A percentile compares a stretch with the other conserved stretches of the same genome.
These are phyloP conservation scores for Gymnocypris eckloni DNA, from an alignment of 2,797 vertebrate species.

Conservation along the genomic window DNA sequence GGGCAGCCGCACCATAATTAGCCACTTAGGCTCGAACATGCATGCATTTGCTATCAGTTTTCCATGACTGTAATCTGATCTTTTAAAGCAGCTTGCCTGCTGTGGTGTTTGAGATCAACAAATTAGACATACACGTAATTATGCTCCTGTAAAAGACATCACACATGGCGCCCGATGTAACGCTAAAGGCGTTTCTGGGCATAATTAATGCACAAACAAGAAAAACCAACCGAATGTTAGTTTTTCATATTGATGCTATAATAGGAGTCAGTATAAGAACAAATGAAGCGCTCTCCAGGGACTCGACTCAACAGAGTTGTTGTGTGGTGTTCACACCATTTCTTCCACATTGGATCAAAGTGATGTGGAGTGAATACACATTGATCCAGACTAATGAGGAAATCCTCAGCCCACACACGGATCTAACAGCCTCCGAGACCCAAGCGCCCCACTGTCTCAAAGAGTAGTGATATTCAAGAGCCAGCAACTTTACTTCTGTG, in stretches of 20 bases:
- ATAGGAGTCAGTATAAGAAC: slow-evolving; percentile 36
- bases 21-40: slow-evolving; percentile 67
- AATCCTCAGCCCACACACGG: slow-evolving; percentile 61
- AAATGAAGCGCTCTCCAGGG: slow-evolving; percentile 50
- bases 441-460: neutral
- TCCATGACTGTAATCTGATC: slow-evolving; percentile 62
- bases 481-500: neutral
- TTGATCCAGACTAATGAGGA: slow-evolving; percentile 63
- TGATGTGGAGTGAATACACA: slow-evolving; percentile 58
- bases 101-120: slow-evolving; percentile 49
- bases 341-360: slow-evolving; percentile 60
- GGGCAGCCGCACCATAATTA: slow-evolving; percentile 81
- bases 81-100: slow-evolving; percentile 58
- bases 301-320: slow-evolving; percentile 47
- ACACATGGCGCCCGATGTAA: neutral
- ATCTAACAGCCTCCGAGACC: slow-evolving; percentile 42
- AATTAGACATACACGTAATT: slow-evolving; percentile 54
- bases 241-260: slow-evolving; percentile 37
- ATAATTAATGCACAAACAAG: neutral
- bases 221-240: neutral
- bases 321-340: slow-evolving; percentile 53
- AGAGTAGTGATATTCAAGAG: slow-evolving; percentile 15
- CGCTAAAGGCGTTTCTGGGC: neutral
- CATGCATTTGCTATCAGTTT: slow-evolving; percentile 61
- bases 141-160: slow-evolving; percentile 27